A percentile compares a stretch with the other conserved stretches of the same genome.
Evolutionary conservation across 1,140 invertebrate genomes (phyloP).

Genomic region (Monochamus saltuarius): DNA sequence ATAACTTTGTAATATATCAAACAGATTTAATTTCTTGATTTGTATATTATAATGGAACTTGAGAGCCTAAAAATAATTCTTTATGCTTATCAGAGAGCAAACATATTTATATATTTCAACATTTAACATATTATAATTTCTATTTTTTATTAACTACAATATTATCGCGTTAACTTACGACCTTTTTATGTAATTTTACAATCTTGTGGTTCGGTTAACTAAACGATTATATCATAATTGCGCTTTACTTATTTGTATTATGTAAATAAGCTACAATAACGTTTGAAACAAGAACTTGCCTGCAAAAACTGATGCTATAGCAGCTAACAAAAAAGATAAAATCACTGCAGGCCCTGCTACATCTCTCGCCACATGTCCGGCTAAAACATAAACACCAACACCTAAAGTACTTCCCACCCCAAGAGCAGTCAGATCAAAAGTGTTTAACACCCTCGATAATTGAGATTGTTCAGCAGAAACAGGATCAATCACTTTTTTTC

Average conservation of each 20-base stretch:
- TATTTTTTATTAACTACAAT: too few species aligned
- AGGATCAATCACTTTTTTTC: conserved; percentile 54
- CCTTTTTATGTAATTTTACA: too few species aligned
- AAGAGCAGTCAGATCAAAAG: conserved; percentile 74
- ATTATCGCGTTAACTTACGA: too few species aligned
- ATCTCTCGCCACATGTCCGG: conserved; percentile 78
- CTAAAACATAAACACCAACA: conserved; percentile 85
- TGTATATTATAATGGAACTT: too few species aligned
- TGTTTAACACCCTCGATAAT: conserved; percentile 68
- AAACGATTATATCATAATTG: too few species aligned
- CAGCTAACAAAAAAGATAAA: conserved; percentile 81
- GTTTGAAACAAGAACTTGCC: conserved; percentile 55
- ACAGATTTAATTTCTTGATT: too few species aligned
- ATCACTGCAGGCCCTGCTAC: conserved; percentile 80
- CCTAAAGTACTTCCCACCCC: conserved; percentile 86
- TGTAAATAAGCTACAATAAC: neutral
- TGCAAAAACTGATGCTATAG: conserved; percentile 80
- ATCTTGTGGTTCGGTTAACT: too few species aligned
- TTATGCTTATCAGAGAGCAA: too few species aligned
- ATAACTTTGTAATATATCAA: too few species aligned
- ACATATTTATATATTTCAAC: too few species aligned
- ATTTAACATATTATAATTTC: too few species aligned
- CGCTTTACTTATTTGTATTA: neutral
- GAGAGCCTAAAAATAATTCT: too few species aligned
- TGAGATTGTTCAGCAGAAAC: conserved; percentile 54